These are phyloP conservation scores for Triops cancriformis DNA, from an alignment of 1,140 invertebrate genomes.

Conservation along the genomic window DNA sequence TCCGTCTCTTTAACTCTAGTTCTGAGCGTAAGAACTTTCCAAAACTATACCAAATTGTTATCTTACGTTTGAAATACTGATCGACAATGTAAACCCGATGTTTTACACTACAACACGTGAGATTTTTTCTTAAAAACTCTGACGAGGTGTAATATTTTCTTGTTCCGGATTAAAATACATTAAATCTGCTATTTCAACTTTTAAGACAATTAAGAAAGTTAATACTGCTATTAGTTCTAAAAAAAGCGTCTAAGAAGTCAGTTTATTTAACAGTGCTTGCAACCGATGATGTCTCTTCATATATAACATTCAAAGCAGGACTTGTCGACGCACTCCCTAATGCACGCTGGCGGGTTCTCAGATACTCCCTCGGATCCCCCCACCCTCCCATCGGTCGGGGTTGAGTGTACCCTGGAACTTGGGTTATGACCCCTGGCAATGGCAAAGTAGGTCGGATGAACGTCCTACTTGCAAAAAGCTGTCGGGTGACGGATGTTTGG, in stretches of 20 bases:
- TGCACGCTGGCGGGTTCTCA: background rate
- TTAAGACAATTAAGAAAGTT: background rate
- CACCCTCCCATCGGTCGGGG: background rate
- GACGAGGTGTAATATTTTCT: too few species aligned
- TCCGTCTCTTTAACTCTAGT: too few species aligned
- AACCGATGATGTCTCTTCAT: background rate
- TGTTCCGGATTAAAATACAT: too few species aligned
- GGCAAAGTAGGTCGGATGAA: constrained; percentile 1
- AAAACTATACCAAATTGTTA: too few species aligned
- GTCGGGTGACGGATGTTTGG: background rate
- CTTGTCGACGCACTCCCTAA: background rate
- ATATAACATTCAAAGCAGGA: constrained; percentile 10
- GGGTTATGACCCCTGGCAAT: constrained; percentile 3
- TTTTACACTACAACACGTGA: too few species aligned
- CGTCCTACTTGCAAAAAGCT: background rate
- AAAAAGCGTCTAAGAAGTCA: background rate
- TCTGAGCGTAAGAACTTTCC: too few species aligned
- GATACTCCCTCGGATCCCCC: background rate
- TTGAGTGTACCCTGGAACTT: background rate
- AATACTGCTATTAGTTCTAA: background rate
- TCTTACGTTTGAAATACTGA: too few species aligned
- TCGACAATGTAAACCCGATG: too few species aligned
- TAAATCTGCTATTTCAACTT: too few species aligned
- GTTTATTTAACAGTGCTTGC: background rate
- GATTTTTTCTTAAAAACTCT: too few species aligned